Base-by-base conservation (phyloP, 2,888 invertebrate species). In the Tanypteryx hageni region DNA sequence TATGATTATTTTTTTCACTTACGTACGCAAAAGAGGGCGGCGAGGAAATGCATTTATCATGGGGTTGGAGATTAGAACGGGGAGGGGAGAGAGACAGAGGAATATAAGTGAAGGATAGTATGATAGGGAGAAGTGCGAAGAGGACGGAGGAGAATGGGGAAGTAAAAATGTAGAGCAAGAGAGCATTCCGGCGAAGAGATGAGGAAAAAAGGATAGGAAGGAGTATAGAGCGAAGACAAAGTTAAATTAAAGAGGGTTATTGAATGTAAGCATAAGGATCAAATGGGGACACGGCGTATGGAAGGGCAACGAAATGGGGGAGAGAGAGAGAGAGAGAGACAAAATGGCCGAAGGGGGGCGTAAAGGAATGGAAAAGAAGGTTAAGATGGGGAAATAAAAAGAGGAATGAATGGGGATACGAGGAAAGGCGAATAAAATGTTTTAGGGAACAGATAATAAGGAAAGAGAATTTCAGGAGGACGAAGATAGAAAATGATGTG, bases 1-100 rank as follows among this genome's bases (percentile, higher is more conserved):
- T 16, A 18, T 44, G n/a, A 57, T n/a, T n/a, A 56, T n/a, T 44
- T 44, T 83, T 83, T 83, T 83, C 83, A 83, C 83, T 83, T 83
- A n/a, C 27, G 56, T 57, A 57, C 83, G 57, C 83, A 44, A 44
- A 44, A 57, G 18, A 18, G 83, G 57, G 83, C 56, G 16, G 83
- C 44, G 57, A 44, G 83, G 83, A 83, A 83, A 83, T 83, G 44
- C 83, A 83, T 83, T 83, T 83, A 57, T 57, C 83, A 83, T 83
- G 44, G 56, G n/a, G 83, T 16, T 8, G 13, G 18, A 83, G 44
- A 44, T 44, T 44, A 44, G 44, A 5, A 44, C 3, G 5, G 5
- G 5, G 44, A 44, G 44, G 5, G 5, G 44, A 44, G 44, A 44
- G 44, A 44, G 44, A 44, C 3, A 44, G 1, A 44, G 44, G 44